Base-by-base conservation (phyloP, 2,888 invertebrate species). In the Keiferia lycopersicella region DNA sequence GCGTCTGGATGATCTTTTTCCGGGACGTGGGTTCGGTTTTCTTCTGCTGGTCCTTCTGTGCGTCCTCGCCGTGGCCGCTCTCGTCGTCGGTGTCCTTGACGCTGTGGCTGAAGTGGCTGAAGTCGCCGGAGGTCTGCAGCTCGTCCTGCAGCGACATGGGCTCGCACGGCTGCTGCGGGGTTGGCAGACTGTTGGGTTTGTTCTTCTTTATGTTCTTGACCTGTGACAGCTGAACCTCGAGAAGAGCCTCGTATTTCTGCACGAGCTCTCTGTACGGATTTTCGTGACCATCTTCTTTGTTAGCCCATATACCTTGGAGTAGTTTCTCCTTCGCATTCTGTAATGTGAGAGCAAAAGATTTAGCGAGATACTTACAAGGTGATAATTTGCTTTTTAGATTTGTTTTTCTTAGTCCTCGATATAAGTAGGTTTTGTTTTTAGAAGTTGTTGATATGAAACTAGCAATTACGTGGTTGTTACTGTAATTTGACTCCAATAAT, bases 181-280 rank as follows among this genome's bases (percentile, higher is more conserved):
- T 73, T 62, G 86, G 77, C 70, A 82, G 66, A 56, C 75, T 70
- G 60, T 67, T 76, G 11, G 78, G 80, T 72, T 87, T 90, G 68
- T 81, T 86, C 76, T 88, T 93, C 74, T 80, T 85, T 70, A 90
- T 88, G 68, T 88, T 92, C 76, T 88, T 93, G 59, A 92, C 92
- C 64, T 95, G 93, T 66, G 94, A 93, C 69, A 95, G 89, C 78
- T 96, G 96, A 50, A 96, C 95, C 80, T 96, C 95, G 38, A 96
- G 87, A 62, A 97, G 89, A 34, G 96, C 96, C 84, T 97, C 96
- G 82, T 96, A 97, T 82, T 97, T 97, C 81, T 96, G 96, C 62
- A 96, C 96, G 72, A 97, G 90, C 64, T 95, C 95, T 77, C 95
- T 93, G 85, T 96, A 97, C 0, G 96, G 95, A 82, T 96, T 96